Conservation (phyloP, 2,888 invertebrate genomes). For the Taenaris catops region DNA sequence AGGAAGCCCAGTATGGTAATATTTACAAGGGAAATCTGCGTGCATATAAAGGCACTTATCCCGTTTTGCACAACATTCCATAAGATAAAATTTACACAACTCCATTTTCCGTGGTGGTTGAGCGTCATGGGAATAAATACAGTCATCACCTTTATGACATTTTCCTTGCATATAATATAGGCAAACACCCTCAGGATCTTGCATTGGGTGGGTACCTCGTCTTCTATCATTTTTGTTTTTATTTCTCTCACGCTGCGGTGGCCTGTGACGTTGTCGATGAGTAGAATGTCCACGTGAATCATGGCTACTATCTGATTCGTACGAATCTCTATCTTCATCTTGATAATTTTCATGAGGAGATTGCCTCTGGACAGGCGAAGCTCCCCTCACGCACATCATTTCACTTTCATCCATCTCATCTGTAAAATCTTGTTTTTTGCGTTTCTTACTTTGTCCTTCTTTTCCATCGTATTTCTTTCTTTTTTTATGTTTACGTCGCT, state of each 20-base stretch:
- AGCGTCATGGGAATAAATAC: conserved; percentile 92
- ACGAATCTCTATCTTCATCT: conserved; percentile 77
- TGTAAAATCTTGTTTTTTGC: conserved; percentile 72
- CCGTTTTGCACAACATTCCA: conserved; percentile 96
- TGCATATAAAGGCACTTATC: conserved; percentile 98
- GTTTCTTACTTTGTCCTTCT: conserved; percentile 79
- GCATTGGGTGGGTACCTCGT: conserved; percentile 78
- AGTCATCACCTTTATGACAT: conserved; percentile 91
- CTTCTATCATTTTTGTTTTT: conserved; percentile 74
- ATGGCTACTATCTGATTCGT: conserved; percentile 77
- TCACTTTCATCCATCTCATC: conserved; percentile 87
- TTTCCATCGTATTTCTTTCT: conserved; percentile 80
- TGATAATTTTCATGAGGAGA: conserved; percentile 50
- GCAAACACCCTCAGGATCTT: conserved; percentile 87
- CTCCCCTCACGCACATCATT: conserved; percentile 89
- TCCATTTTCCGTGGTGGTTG: conserved; percentile 93
- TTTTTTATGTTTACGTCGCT: conserved; percentile 74
- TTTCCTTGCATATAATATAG: conserved; percentile 94
- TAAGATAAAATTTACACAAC: conserved; percentile 97
- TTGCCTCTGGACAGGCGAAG: conserved; percentile 80
- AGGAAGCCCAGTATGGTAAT: conserved; percentile 94
- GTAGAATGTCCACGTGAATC: conserved; percentile 62
- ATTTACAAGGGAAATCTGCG: conserved; percentile 98
- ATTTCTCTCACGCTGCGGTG: conserved; percentile 49
- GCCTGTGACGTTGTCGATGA: conserved; percentile 5